These are phyloP conservation scores for Hydraecia micacea DNA, from an alignment of 2,888 invertebrate species.

Conservation along the genomic window DNA sequence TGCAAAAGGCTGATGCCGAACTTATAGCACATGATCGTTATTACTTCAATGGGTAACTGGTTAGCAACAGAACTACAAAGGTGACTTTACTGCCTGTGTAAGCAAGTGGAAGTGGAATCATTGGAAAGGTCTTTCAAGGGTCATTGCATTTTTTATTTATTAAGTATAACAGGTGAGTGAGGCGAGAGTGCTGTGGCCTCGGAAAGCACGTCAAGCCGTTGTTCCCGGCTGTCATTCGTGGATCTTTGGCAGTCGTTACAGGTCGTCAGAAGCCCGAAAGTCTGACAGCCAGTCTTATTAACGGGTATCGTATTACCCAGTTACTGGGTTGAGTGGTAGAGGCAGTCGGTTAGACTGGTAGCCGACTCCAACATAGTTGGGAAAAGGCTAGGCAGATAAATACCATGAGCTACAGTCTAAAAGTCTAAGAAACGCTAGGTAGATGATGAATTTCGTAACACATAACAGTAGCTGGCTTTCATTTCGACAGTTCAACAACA, in stretches of 20 bases:
- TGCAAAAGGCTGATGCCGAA: neutral
- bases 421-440: too few relatives aligned
- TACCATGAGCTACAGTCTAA: too few relatives aligned
- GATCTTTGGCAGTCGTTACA: neutral
- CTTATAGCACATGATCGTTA: neutral
- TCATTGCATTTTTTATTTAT: slow-evolving; percentile 4
- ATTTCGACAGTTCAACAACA: too few relatives aligned
- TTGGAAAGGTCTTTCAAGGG: neutral
- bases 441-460: too few relatives aligned
- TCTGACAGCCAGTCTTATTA: neutral
- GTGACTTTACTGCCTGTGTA: neutral
- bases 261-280: neutral
- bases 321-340: too few relatives aligned
- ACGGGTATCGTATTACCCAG: too few relatives aligned
- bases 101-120: too few relatives aligned
- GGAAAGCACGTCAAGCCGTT: neutral
- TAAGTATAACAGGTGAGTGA: neutral
- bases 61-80: neutral
- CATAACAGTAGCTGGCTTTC: too few relatives aligned
- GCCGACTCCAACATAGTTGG: too few relatives aligned
- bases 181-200: neutral
- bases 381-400: too few relatives aligned
- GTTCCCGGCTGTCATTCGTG: neutral
- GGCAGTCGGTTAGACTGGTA: too few relatives aligned
- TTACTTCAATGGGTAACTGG: neutral